Evolutionary conservation across 2,797 vertebrate species (phyloP).

Genomic region (Eleutherodactylus coqui): DNA sequence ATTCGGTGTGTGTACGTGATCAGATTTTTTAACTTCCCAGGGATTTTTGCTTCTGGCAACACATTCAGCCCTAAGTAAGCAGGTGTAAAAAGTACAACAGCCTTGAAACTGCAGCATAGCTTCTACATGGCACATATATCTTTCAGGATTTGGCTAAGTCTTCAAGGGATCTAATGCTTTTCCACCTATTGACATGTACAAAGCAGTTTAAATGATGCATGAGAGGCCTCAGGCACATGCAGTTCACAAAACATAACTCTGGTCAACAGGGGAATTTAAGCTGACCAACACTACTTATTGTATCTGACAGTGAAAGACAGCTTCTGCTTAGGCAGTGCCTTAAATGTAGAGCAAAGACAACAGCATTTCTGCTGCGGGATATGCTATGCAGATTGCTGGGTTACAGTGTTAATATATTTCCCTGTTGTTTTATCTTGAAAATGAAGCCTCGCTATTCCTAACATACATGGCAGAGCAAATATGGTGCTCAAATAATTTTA

Average conservation of each 20-base stretch:
- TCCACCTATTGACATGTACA: constrained; percentile 89
- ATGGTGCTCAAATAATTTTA: not conserved
- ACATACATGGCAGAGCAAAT: not conserved
- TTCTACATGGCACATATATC: constrained; percentile 76
- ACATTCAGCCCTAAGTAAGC: constrained; percentile 77
- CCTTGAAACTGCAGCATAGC: constrained; percentile 76
- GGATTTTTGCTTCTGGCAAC: constrained; percentile 80
- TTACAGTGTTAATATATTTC: constrained; percentile 68
- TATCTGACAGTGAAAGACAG: constrained; percentile 85
- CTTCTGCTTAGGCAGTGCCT: constrained; percentile 73
- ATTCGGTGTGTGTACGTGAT: constrained; percentile 51
- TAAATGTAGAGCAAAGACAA: constrained; percentile 73
- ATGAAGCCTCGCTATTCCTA: not conserved
- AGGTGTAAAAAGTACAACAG: constrained; percentile 76
- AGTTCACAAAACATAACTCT: constrained; percentile 81
- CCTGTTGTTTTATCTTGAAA: constrained; percentile 58
- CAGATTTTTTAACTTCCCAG: constrained; percentile 43
- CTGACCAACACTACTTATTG: constrained; percentile 86
- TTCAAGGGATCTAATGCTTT: constrained; percentile 81
- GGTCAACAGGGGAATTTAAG: constrained; percentile 78
- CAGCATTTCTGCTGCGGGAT: constrained; percentile 76
- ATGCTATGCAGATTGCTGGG: constrained; percentile 78
- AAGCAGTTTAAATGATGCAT: constrained; percentile 91
- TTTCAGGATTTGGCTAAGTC: constrained; percentile 82
- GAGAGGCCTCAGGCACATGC: constrained; percentile 83